Base-by-base conservation (phyloP, 35 echinoderm and acorn worm species). In the Lytechinus variegatus region DNA sequence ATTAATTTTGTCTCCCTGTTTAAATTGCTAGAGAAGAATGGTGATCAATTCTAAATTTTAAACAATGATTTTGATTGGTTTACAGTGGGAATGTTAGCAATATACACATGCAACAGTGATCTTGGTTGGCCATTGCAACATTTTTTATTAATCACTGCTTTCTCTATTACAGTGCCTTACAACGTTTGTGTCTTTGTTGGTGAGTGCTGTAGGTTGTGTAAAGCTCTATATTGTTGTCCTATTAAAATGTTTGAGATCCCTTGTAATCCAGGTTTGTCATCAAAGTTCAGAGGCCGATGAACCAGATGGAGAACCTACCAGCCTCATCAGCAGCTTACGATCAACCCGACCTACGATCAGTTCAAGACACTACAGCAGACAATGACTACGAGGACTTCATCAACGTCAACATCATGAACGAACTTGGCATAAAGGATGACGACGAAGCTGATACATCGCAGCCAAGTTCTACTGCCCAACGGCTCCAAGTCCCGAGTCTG, bases 341-440 rank as follows among this genome's bases (percentile, higher is more conserved):
- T 57, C 92, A 93, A 57, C 92, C 92, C 5, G 92, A 93, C 54
- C 54, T 55, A 27, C 10, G 92, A 33, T 55, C 52, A 27, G 57
- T 94, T 10, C 91, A 87, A 11, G 97, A 98, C 2, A 96, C 87
- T 29, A 95, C 95, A 12, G 87, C 91, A 4, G 97, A 98, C 87
- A 99, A 99, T 57, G 98, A 99, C 87, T 99, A 99, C 57, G 98
- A 99, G 66, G 98, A 97, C 54, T 99, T 99, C 86, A 97, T 97
- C 87, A 96, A 93, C 72, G 88, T 96, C 66, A 97, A 95, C 91
- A 99, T 99, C 54, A 96, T 98, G 89, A 95, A 94, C 61, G 94
- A 94, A 52, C 92, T 97, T 14, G 95, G 94, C n/a, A 96, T 92
- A 51, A 87, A 94, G 12, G 95, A 88, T 61, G 97, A 95, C 24